Evolutionary conservation across 2,113 vertebrate species (phyloP).

Genomic region (Chloropsis hardwickii): DNA sequence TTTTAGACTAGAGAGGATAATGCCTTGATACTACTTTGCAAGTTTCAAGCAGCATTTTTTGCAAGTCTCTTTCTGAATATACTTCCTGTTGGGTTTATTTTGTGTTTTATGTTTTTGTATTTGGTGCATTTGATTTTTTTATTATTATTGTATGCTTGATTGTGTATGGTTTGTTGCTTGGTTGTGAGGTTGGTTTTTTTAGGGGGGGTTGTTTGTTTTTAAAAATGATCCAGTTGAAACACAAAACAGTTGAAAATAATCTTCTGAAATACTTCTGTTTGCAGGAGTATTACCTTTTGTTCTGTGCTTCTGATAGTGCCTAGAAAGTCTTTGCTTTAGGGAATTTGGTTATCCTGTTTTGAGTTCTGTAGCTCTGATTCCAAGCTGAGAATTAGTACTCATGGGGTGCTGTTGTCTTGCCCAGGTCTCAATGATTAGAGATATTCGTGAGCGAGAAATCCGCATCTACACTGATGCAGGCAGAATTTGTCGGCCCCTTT

Average conservation of each 20-base stretch:
- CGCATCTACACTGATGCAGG: constrained; percentile 97
- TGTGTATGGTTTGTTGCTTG: not conserved
- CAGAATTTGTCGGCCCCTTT: constrained; percentile 91
- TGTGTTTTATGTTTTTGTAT: not conserved
- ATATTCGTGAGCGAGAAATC: constrained; percentile 96
- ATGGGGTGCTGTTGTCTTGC: not conserved
- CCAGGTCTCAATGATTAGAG: constrained; percentile 97
- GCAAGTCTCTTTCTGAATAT: not conserved
- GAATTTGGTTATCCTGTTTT: not conserved
- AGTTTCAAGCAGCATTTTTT: not conserved
- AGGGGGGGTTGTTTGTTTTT: fast-evolving
- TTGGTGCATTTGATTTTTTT: not conserved
- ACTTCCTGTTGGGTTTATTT: not conserved
- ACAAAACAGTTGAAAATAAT: not conserved
- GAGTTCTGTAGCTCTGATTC: not conserved
- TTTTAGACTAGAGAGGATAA: not conserved
- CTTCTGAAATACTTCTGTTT: not conserved
- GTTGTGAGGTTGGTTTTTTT: not conserved
- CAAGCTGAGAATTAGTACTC: not conserved
- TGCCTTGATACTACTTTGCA: not conserved
- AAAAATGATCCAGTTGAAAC: not conserved
- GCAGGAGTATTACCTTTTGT: not conserved
- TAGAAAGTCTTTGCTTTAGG: not conserved
- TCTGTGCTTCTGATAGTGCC: not conserved
- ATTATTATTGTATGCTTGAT: not conserved